Evolutionary conservation across 37 sponge, comb jelly and placozoan genomes (phyloP).

Genomic region (Aplysina aerophoba): DNA sequence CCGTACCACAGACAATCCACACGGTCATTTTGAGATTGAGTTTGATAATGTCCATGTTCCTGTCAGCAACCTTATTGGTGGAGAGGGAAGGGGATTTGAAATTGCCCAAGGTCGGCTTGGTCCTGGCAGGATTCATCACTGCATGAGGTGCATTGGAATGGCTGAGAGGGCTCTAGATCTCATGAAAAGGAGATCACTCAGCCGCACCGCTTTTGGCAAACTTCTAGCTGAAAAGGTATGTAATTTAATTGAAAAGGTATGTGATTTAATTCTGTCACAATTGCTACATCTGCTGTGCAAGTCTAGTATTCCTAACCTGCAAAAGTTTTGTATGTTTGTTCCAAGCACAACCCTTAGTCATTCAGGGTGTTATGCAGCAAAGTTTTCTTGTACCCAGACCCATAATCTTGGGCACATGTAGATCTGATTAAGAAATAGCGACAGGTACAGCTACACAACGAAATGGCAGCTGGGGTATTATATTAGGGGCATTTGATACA

Average conservation of each 20-base stretch:
- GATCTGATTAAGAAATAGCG: too few relatives aligned
- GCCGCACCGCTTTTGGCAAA: constrained; percentile 72
- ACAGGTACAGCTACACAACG: too few relatives aligned
- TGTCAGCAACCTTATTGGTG: constrained; percentile 73
- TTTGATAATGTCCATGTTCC: constrained; percentile 86
- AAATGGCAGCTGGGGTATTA: too few relatives aligned
- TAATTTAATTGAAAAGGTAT: constrained; percentile 2
- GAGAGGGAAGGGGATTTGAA: constrained; percentile 95
- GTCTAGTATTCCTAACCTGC: too few relatives aligned
- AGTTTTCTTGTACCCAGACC: too few relatives aligned
- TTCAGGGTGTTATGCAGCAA: too few relatives aligned
- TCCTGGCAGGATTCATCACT: constrained; percentile 94
- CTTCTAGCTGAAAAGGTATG: constrained; percentile 63
- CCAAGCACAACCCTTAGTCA: too few relatives aligned
- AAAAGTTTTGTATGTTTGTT: too few relatives aligned
- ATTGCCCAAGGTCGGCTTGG: constrained; percentile 95
- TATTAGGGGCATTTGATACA: too few relatives aligned
- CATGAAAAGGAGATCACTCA: constrained; percentile 65
- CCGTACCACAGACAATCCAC: constrained; percentile 66
- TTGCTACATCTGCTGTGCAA: too few relatives aligned
- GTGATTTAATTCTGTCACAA: not conserved
- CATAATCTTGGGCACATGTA: too few relatives aligned
- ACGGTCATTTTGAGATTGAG: constrained; percentile 86
- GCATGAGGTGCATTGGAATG: constrained; percentile 90
- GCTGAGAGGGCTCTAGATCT: constrained; percentile 81